These are phyloP conservation scores for Pheosia tremula DNA, from an alignment of 2,888 invertebrate genomes.

Conservation along the genomic window DNA sequence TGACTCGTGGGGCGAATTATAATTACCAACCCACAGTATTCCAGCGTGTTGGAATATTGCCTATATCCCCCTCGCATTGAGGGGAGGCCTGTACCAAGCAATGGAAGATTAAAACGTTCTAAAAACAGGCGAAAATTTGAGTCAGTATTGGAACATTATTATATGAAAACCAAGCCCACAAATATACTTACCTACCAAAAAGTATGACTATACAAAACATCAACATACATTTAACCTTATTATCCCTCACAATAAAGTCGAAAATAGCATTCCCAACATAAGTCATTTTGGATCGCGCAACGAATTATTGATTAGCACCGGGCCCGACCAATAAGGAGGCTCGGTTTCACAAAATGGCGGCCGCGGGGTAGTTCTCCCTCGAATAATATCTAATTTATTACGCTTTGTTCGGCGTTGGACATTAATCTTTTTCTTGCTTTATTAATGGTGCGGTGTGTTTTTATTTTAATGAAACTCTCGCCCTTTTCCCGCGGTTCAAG, in stretches of 20 bases:
- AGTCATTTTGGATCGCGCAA: conserved; percentile 33
- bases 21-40: no score
- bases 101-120: no score
- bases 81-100: no score
- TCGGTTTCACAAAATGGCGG: conserved; percentile 67
- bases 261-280: conserved; percentile 16
- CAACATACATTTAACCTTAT: conserved; percentile 9
- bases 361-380: conserved; percentile 65
- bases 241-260: rapidly evolving
- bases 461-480: conserved; percentile 79
- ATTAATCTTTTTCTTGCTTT: conserved; percentile 82
- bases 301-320: conserved; percentile 72
- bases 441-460: conserved; percentile 74
- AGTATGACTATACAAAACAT: conserved; percentile 11
- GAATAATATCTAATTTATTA: conserved; percentile 81
- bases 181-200: not conserved
- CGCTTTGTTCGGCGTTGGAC: conserved; percentile 72
- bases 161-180: conserved; percentile 6
- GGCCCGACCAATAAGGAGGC: conserved; percentile 68
- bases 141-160: no score
- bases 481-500: conserved; percentile 54
- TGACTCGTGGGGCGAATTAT: no score
- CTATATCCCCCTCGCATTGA: no score
- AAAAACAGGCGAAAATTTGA: no score
- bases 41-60: no score